Percentiles rank a stretch among this genome's conserved stretches.
These are phyloP conservation scores for Aradophagus sp. DNA, from an alignment of 1,140 invertebrate species.

Conservation along the genomic window DNA sequence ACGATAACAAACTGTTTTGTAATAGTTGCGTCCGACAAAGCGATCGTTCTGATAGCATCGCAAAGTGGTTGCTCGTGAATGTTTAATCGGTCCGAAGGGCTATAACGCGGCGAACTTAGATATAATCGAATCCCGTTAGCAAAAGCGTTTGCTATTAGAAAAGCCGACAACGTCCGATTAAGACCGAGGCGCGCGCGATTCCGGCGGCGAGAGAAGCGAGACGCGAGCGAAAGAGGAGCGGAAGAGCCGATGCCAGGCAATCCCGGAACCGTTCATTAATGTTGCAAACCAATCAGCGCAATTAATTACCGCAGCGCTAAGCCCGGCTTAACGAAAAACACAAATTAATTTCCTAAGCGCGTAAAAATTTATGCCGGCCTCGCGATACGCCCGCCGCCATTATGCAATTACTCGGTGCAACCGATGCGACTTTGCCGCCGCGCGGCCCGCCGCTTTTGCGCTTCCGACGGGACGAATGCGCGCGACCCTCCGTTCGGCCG, in stretches of 20 bases:
- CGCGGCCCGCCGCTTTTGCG: too few species aligned
- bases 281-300: conserved; percentile 75
- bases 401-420: conserved; percentile 44
- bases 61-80: conserved; percentile 44
- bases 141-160: conserved; percentile 53
- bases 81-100: conserved; percentile 47
- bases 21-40: conserved; percentile 11
- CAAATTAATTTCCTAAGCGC: conserved; percentile 75
- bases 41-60: conserved; percentile 33
- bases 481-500: too few species aligned
- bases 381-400: conserved; percentile 18
- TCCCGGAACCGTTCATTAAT: conserved; percentile 72
- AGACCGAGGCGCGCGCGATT: conserved; percentile 34
- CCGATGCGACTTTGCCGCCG: too few species aligned
- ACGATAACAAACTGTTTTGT: conserved; percentile 25
- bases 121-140: conserved; percentile 57
- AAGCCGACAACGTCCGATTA: conserved; percentile 48
- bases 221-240: conserved; percentile 14
- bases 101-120: conserved; percentile 45
- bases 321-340: conserved; percentile 73
- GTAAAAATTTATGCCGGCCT: conserved; percentile 70
- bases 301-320: conserved; percentile 75
- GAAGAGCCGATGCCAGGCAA: conserved; percentile 61
- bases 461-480: too few species aligned
- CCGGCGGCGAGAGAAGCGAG: conserved; percentile 39